Evolutionary conservation across 1,140 invertebrate species (phyloP), one percentile per base, ranked within the genome.

Genomic region (Nebria ingens): DNA sequence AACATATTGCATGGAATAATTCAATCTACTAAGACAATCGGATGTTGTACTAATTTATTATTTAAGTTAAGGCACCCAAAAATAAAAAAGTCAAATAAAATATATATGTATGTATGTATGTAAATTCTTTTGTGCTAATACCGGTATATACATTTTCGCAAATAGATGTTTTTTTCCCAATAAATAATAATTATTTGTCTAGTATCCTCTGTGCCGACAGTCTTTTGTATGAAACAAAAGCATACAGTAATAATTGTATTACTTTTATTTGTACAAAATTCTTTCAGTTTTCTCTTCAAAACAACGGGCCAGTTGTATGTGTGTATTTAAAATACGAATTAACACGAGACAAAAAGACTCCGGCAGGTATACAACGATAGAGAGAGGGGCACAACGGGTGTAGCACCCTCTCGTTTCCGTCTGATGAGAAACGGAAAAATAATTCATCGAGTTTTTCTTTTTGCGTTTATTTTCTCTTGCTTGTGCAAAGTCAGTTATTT

Each of bases 221-320:
- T 45, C 40, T 45, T 45, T 45, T 45, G 40, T 45, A 3, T 11
- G 40, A 9, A 17, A 12, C 25, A 29, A 29, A 29, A 45, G 40
- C 40, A 11, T 12, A 45, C 40, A 17, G 25, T 9, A 6, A 34
- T 34, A 4, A 45, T 45, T 45, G 40, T 45, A 17, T 45, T 45
- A 17, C 15, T 45, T 45, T 45, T 45, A 45, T 45, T 45, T 11
- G n/a, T n/a, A n/a, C 17, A 17, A 45, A 45, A 45, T 12, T 45
- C 40, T 45, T 45, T 45, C 40, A n/a, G 40, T 45, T 45, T 45
- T 45, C 9, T 45, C 40, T 45, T 45, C 17, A 45, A 45, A 45
- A 45, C 40, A 45, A 17, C 15, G 40, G 17, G 3, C 40, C 9
- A 34, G 3, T 9, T 17, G 6, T n/a, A n/a, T n/a, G n/a, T 34